Evolutionary conservation across 1,140 invertebrate species (phyloP), one percentile per base, ranked within the genome.

Genomic region (Portunus trituberculatus): DNA sequence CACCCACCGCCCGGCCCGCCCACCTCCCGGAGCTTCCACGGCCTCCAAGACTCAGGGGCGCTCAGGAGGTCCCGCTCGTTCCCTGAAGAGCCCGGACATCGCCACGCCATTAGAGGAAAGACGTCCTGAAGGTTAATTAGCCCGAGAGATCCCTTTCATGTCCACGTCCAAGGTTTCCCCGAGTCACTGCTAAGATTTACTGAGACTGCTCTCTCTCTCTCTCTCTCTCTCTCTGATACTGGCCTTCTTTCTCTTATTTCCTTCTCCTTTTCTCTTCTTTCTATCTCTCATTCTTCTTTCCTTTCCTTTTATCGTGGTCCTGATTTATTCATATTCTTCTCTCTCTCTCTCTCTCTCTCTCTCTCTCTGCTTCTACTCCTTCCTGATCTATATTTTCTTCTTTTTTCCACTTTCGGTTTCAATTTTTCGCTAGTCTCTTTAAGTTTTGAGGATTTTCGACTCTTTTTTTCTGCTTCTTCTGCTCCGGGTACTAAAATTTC

Each of bases 21-120:
- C 20, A n/a, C 67, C 67, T 76, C 67, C 67, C n/a, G 67, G 12
- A 76, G 67, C 67, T n/a, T 25, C 67, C 67, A 76, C 25, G 67
- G 10, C 20, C 67, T n/a, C n/a, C 67, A 59, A 2, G 8, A 59
- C 12, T 59, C 12, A 7, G 6, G 67, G 67, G 12, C 16, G 12
- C 16, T 59, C 52, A 59, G 67, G n/a, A 25, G 25, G 25, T 7
- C 67, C 67, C 12, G 20, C 67, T 76, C 67, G 67, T 76, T 20
- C 25, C 25, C 25, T 8, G 10, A 76, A 76, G 67, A 76, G 67
- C 25, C 20, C 67, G 20, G 67, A 76, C 67, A 76, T 76, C 67
- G 67, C 67, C 67, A n/a, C 67, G 67, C 67, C 67, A 76, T 76
- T 76, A 76, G 67, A 76, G 67, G 67, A 76, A 39, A 39, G 67